Evolutionary conservation across 2,888 invertebrate genomes (phyloP).

Genomic region (Torymus aiolomorphi): DNA sequence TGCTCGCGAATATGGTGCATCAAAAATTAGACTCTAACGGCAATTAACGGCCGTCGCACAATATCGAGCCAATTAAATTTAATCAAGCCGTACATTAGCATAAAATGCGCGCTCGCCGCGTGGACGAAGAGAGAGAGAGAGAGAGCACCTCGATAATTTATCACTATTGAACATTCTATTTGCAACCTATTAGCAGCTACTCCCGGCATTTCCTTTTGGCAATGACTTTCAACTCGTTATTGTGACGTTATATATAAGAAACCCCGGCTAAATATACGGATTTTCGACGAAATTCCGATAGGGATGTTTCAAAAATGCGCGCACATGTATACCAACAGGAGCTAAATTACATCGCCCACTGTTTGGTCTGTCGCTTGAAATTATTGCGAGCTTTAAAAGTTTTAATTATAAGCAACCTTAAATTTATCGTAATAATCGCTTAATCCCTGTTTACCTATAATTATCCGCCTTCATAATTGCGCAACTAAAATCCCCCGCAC

Average conservation of each 20-base stretch:
- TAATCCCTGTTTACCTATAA: no score
- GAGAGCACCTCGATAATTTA: constrained; percentile 14
- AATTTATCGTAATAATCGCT: no score
- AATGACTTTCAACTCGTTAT: constrained; percentile 22
- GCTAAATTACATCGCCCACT: no score
- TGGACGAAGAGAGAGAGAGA: background rate
- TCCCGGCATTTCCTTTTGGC: constrained; percentile 37
- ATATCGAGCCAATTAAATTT: constrained; percentile 3
- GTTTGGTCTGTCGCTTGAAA: no score
- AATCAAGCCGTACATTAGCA: constrained; percentile 12
- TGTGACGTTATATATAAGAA: constrained; percentile 16
- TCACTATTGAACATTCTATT: constrained; percentile 21
- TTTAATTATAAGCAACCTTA: no score
- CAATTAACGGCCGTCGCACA: background rate
- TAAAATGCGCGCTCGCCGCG: no score
- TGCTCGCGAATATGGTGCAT: no score
- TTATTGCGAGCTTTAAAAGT: no score
- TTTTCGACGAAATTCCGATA: background rate
- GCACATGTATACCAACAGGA: no score
- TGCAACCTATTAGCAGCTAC: constrained; percentile 3
- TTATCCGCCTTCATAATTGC: no score
- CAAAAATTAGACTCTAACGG: background rate
- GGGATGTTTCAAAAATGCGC: background rate
- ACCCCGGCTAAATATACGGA: constrained; percentile 22
- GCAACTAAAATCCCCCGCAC: no score